phyloP scores from a whole-genome alignment of 2,797 vertebrate species.

The Enteromius mattozi region DNA sequence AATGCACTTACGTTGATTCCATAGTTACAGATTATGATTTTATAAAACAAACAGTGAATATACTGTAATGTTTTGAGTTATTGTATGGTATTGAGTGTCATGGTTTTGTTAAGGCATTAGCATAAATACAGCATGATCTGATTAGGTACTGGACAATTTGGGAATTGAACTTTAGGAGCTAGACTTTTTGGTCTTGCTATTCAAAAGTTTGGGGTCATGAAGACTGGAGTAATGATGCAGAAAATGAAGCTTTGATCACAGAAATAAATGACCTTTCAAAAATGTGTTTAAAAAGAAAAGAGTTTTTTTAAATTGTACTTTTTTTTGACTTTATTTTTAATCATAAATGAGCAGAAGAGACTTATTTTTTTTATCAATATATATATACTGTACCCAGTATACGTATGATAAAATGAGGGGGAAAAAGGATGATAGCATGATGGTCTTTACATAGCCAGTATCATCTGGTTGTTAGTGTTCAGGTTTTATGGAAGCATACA shows the following conservation, averaged over 20 bases:
- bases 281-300: background rate
- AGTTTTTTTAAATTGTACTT: background rate
- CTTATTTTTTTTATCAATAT: background rate
- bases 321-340: background rate
- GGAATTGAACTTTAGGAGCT: background rate
- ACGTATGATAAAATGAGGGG: background rate
- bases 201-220: background rate
- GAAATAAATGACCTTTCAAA: background rate
- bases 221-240: background rate
- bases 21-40: background rate
- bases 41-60: background rate
- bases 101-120: background rate
- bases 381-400: background rate
- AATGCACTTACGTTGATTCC: background rate
- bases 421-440: background rate
- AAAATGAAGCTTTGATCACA: background rate
- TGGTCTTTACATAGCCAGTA: background rate
- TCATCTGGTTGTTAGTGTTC: background rate
- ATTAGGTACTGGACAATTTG: background rate
- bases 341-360: background rate
- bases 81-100: background rate
- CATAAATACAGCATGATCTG: background rate
- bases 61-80: background rate
- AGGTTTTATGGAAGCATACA: background rate
- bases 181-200: background rate